Percentiles rank a stretch among this genome's conserved stretches.
Evolutionary conservation across 2,797 vertebrate genomes (phyloP).

Genomic region (Meda fulgida): DNA sequence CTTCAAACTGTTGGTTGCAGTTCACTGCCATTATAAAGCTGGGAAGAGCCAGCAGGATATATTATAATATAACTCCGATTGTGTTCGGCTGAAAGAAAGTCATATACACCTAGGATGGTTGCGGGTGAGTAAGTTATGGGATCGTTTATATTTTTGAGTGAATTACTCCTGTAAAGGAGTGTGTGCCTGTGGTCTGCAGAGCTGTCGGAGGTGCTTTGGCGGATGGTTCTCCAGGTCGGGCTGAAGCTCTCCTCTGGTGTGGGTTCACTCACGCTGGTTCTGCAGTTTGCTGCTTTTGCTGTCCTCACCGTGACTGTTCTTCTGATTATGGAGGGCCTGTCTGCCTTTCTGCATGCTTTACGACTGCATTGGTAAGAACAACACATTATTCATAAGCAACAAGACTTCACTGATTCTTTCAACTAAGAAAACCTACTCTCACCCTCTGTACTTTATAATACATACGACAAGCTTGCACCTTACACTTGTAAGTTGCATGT

Average conservation of each 20-base stretch:
- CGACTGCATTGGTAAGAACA: conserved; percentile 63
- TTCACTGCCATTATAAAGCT: too few species aligned
- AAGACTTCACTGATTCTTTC: not conserved
- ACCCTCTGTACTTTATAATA: not conserved
- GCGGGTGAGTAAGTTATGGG: too few species aligned
- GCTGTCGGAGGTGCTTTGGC: conserved; percentile 68
- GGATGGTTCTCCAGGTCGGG: conserved; percentile 63
- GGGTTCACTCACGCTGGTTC: conserved; percentile 49
- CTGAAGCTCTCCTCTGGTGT: conserved; percentile 47
- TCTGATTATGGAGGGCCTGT: conserved; percentile 67
- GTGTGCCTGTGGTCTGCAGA: conserved; percentile 46
- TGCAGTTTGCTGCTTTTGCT: conserved; percentile 59
- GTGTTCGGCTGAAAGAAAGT: too few species aligned
- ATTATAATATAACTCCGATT: too few species aligned
- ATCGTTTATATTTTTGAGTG: too few species aligned
- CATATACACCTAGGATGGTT: too few species aligned
- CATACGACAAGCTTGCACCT: not conserved
- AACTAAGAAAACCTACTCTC: not conserved
- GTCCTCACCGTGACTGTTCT: conserved; percentile 61
- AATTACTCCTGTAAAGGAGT: not conserved
- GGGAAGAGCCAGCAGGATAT: too few species aligned
- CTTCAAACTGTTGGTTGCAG: too few species aligned
- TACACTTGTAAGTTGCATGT: not conserved
- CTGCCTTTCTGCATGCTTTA: conserved; percentile 67
- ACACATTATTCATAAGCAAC: not conserved